Evolutionary conservation across 1,140 invertebrate species (phyloP), one percentile per base, ranked within the genome.

Genomic region (Drosophila sturtevanti): DNA sequence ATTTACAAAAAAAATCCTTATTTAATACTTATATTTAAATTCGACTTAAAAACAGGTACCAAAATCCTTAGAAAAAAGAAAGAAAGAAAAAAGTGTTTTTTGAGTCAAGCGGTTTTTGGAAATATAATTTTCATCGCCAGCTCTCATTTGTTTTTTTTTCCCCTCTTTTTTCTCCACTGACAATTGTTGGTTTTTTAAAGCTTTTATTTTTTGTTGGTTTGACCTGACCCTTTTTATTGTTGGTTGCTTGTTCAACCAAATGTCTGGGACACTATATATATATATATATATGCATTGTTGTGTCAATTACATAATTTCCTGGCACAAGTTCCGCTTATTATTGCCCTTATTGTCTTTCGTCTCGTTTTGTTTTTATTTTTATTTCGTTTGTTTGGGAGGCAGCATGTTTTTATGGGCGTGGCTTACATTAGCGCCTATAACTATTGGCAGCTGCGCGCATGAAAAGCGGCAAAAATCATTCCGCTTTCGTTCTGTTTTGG

Each of bases 401-500:
- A 16, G 69, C 51, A 35, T 63, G 54, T 55, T 76, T 68, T 76
- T 67, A 72, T 75, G 68, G 67, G 48, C 59, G 59, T 51, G 72
- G 59, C 84, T 16, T 9, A 44, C 66, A 86, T 86, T 86, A 86
- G 77, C 76, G 79, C 74, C 69, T 75, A 37, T 38, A 63, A 87
- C 79, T 87, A 82, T 59, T 82, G 71, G 76, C 82, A 87, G 84
- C 79, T 67, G 71, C 38, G 68, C 64, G 74, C 75, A 66, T 65
- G 65, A 68, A 75, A 71, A 67, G 68, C 64, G 63, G 34, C 72
- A 64, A 65, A 82, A 76, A 82, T 82, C 75, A 65, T 64, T 55
- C 63, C 54, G 63, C 65, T 75, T 71, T 51, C 66, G 55, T 71
- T 66, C 24, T 31, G 48, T 4, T 59, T 64, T 63, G 41, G 55